A percentile compares a stretch with the other conserved stretches of the same genome.
Evolutionary conservation across 2,113 vertebrate genomes (phyloP).

Genomic region (Holacanthus passer): DNA sequence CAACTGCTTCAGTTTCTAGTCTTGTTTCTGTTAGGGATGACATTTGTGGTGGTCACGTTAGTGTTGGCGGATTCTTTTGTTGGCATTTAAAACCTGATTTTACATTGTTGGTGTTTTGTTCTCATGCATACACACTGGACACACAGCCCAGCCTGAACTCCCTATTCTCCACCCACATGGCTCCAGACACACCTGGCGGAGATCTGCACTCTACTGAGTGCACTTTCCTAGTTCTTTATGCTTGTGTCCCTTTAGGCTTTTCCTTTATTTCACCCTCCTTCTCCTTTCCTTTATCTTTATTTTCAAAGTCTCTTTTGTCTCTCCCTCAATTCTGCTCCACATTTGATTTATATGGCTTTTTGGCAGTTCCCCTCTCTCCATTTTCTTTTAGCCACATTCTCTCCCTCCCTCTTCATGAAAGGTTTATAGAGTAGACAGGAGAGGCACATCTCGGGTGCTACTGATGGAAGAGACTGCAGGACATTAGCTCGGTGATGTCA

Average conservation of each 20-base stretch:
- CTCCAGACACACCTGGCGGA: too few relatives aligned
- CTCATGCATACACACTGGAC: too few relatives aligned
- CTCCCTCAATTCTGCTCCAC: constrained; percentile 26
- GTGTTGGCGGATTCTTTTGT: too few relatives aligned
- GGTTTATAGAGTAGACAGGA: constrained; percentile 67
- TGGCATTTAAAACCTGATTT: too few relatives aligned
- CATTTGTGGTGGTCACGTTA: too few relatives aligned
- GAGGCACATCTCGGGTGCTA: constrained; percentile 40
- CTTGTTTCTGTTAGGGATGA: too few relatives aligned
- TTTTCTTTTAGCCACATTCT: constrained; percentile 48
- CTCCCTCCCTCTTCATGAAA: constrained; percentile 56
- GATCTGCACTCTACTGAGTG: too few relatives aligned
- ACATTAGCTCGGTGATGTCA: constrained; percentile 69
- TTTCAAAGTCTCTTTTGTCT: constrained; percentile 52
- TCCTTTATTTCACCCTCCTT: constrained; percentile 42
- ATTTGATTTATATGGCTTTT: constrained; percentile 47
- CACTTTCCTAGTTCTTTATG: neutral
- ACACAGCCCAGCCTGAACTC: too few relatives aligned
- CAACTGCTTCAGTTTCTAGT: too few relatives aligned
- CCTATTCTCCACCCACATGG: too few relatives aligned
- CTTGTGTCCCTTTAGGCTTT: constrained; percentile 12
- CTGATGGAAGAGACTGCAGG: constrained; percentile 62
- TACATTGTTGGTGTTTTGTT: too few relatives aligned
- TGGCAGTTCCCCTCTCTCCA: constrained; percentile 42
- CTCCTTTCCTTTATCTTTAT: constrained; percentile 57